Percentiles rank a stretch among this genome's conserved stretches.
phyloP scores from a whole-genome alignment of 1,140 invertebrate genomes.

The Acyrthosiphon pisum region DNA sequence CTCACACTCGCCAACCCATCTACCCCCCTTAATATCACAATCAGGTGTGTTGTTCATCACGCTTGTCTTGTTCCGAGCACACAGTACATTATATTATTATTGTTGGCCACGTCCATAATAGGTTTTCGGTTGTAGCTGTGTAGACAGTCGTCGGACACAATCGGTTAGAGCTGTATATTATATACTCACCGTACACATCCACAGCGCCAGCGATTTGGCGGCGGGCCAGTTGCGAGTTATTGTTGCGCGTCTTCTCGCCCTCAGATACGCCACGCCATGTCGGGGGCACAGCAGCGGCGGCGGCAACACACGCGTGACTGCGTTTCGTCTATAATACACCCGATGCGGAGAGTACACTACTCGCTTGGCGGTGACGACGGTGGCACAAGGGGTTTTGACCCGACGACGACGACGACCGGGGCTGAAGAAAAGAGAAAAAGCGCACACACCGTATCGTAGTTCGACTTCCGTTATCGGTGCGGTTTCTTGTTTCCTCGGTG shows the following conservation, averaged over 20 bases:
- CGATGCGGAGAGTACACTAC: not conserved
- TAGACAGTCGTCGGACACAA: not conserved
- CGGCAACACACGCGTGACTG: not conserved
- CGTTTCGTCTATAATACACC: not conserved
- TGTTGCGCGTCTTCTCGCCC: not conserved
- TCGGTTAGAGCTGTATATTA: not conserved
- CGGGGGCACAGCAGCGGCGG: not conserved
- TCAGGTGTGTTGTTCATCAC: not conserved
- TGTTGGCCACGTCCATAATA: not conserved
- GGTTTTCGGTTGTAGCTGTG: not conserved
- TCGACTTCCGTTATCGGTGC: constrained; percentile 43
- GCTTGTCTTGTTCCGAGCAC: not conserved
- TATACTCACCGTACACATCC: not conserved
- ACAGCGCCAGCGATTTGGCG: not conserved
- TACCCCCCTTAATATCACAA: not conserved
- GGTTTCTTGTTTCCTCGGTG: constrained; percentile 24
- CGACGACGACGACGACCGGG: not conserved
- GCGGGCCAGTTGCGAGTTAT: not conserved
- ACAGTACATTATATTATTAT: too few species aligned
- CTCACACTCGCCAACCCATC: not conserved
- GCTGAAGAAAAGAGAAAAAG: not conserved
- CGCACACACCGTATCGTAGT: not conserved
- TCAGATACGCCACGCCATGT: not conserved
- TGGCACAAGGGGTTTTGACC: too few species aligned
- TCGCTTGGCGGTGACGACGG: not conserved